These are phyloP conservation scores for Megaleporinus macrocephalus DNA, from an alignment of 2,113 vertebrate genomes.

Conservation along the genomic window DNA sequence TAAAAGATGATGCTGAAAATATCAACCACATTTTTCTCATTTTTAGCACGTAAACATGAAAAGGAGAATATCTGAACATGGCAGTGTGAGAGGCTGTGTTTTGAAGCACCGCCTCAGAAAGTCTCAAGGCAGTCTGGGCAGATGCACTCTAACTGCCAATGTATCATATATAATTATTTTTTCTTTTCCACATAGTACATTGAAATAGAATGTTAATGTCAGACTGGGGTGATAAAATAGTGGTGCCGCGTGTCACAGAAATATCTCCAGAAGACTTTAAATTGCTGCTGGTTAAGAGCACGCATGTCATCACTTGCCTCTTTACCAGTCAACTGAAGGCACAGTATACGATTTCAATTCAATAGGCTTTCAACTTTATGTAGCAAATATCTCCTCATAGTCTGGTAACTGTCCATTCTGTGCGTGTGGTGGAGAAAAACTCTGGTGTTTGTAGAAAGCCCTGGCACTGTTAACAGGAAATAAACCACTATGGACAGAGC, in stretches of 20 bases:
- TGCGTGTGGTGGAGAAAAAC: too few species aligned
- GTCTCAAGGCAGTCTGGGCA: not conserved
- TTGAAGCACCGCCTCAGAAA: not conserved
- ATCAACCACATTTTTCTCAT: not conserved
- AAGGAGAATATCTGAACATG: not conserved
- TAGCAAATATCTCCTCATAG: too few species aligned
- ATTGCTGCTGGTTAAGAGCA: too few species aligned
- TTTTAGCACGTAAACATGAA: slow-evolving; percentile 17
- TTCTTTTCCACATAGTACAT: not conserved
- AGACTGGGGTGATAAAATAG: not conserved
- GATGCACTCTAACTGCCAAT: not conserved
- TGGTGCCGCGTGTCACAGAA: not conserved
- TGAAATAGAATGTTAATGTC: not conserved
- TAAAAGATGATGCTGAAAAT: not conserved
- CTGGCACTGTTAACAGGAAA: too few species aligned
- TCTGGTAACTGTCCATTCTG: too few species aligned
- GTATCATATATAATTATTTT: not conserved
- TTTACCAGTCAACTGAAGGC: too few species aligned
- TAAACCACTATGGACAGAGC: too few species aligned
- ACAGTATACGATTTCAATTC: too few species aligned
- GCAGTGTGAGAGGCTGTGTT: not conserved
- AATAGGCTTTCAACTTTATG: too few species aligned
- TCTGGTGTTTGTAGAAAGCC: too few species aligned
- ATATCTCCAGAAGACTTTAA: too few species aligned
- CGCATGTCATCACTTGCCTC: too few species aligned